Base-by-base conservation (phyloP, 2,113 vertebrate species). In the Oxyruncus cristatus region DNA sequence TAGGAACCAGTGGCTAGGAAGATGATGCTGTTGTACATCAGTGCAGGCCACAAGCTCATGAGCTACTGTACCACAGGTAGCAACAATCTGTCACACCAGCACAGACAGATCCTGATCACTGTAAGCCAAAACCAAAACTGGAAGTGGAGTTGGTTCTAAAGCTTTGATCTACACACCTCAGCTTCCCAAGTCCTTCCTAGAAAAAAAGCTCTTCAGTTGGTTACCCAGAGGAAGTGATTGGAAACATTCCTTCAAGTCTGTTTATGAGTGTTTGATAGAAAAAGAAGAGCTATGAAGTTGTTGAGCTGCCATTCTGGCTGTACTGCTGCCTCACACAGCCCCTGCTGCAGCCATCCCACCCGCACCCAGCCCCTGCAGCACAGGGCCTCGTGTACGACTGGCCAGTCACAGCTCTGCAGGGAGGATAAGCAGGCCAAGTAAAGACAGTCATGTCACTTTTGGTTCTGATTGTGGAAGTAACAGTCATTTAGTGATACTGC, bases 171-270 rank as follows among this genome's bases (percentile, higher is more conserved):
- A 86, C 30, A 84, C 19, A 83, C 68, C 52, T 30, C 50, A 74
- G 16, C 10, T 67, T 80, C 59, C 65, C 37, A 80, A 63, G 44
- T 32, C 14, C 26, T 53, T 89, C 89, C 84, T 84, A 78, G 55
- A 91, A 93, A 92, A 86, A 65, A 72, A 93, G 85, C 82, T 90
- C 55, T 65, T 88, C 72, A 85, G 59, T 67, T 81, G 7, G 3
- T 62, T 86, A 79, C 47, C 79, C 84, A 63, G 27, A 86, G n/a
- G 59, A 88, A 94, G 50, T n/a, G 47, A 82, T n/a, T n/a, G n/a
- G 55, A 96, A 96, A 85, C 46, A 66, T 88, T 83, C 23, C 22
- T 85, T 73, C 41, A 61, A 70, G 55, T 30, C 27, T 76, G 13
- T 46, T 65, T 6, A 42, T 16, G 35, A 9, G 6, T 50, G 52